Evolutionary conservation across 2,797 vertebrate genomes (phyloP).

Genomic region (Malacoctenus gilli): DNA sequence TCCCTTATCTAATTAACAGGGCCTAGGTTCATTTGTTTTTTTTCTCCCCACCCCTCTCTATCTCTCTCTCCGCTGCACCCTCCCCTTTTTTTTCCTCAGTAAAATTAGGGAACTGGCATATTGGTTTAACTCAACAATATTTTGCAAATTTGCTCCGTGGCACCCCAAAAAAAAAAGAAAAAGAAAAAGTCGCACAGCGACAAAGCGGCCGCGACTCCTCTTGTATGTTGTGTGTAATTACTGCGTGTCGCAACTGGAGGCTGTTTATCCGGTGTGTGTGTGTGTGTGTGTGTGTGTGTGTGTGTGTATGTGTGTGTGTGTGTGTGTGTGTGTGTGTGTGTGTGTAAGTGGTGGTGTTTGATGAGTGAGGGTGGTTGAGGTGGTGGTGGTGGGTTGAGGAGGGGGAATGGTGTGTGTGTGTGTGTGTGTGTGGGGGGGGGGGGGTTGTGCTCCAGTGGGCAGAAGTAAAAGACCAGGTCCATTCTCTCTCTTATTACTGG

Average conservation of each 20-base stretch:
- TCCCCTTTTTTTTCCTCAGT: conserved; percentile 26
- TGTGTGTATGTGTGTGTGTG: conserved; percentile 26
- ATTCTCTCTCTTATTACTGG: conserved; percentile 93
- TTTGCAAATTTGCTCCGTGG: conserved; percentile 86
- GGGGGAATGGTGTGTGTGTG: not conserved
- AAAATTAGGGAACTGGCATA: conserved; percentile 87
- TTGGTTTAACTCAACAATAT: conserved; percentile 90
- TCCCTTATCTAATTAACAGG: conserved; percentile 96
- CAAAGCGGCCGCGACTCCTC: conserved; percentile 10
- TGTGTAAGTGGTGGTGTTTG: conserved; percentile 29
- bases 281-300: too few relatives aligned
- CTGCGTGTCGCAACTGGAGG: conserved; percentile 44
- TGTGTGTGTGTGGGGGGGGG: too few relatives aligned
- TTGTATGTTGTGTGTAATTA: conserved; percentile 58
- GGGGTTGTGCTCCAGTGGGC: conserved; percentile 64
- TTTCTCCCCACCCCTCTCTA: conserved; percentile 3
- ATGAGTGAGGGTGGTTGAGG: too few relatives aligned
- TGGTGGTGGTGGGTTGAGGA: not conserved
- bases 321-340: conserved; percentile 32
- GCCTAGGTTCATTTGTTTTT: conserved; percentile 77
- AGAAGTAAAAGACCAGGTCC: conserved; percentile 78
- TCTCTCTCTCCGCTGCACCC: conserved; percentile 11
- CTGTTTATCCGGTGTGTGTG: conserved; percentile 43
- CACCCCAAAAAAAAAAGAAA: too few relatives aligned
- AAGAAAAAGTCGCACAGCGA: conserved; percentile 63